A percentile compares a stretch with the other conserved stretches of the same genome.
Conservation (phyloP, 2,113 vertebrate genomes). For the Notechis scutatus region DNA sequence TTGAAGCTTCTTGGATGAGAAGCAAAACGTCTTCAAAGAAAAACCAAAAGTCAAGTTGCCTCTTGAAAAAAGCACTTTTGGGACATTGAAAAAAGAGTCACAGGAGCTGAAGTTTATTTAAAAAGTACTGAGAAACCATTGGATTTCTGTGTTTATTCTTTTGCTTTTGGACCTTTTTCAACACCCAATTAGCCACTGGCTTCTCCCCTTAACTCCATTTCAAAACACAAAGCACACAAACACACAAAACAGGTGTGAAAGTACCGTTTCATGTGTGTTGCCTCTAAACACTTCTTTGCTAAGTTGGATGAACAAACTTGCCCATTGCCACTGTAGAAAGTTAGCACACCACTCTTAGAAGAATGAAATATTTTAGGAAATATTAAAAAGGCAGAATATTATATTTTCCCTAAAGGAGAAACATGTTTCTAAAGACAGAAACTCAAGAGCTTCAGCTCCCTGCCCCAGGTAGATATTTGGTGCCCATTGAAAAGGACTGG, state of each 20-base stretch:
- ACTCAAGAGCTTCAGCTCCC: too few relatives aligned
- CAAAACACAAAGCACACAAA: background rate
- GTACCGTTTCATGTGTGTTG: background rate
- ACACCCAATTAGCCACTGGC: background rate
- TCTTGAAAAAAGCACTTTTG: too few relatives aligned
- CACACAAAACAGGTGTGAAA: background rate
- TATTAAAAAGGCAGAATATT: too few relatives aligned
- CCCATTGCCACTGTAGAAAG: background rate
- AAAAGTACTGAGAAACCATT: background rate
- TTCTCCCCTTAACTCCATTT: background rate
- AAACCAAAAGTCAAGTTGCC: too few relatives aligned
- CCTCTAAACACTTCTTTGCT: background rate
- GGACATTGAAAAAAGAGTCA: background rate
- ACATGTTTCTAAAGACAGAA: too few relatives aligned
- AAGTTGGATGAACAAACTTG: background rate
- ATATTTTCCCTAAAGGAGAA: too few relatives aligned
- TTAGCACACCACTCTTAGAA: too few relatives aligned
- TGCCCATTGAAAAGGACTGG: too few relatives aligned
- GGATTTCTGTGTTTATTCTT: background rate
- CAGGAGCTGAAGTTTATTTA: background rate
- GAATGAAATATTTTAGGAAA: too few relatives aligned
- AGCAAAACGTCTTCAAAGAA: too few relatives aligned
- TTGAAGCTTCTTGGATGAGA: too few relatives aligned
- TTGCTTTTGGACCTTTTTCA: background rate
- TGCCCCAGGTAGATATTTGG: too few relatives aligned